Evolutionary conservation across 35 echinoderm and acorn worm species (phyloP).

Genomic region (Ophioderma brevispina): DNA sequence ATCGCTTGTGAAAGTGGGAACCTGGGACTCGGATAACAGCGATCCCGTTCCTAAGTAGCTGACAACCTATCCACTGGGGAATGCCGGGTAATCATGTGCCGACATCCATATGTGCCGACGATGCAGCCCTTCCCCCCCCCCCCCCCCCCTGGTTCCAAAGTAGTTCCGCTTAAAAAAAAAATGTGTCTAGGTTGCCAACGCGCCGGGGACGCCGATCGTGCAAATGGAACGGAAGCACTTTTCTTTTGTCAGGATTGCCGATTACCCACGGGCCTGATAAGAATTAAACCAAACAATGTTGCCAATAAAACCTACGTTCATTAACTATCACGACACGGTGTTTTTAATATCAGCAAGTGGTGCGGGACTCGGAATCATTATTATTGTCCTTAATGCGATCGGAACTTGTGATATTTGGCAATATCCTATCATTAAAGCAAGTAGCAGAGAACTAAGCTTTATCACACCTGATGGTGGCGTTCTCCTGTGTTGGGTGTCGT

Average conservation of each 20-base stretch:
- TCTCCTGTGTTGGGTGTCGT: slow-evolving; percentile 15
- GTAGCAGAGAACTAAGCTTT: slow-evolving; percentile 41
- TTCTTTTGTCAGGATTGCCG: background rate
- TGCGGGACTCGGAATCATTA: background rate
- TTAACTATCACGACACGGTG: background rate
- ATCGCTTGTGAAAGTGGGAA: background rate
- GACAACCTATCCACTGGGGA: background rate
- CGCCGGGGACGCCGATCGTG: background rate
- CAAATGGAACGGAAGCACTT: too few species aligned
- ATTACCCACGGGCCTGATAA: background rate
- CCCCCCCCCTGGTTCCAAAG: background rate
- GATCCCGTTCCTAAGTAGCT: background rate
- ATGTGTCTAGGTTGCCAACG: slow-evolving; percentile 15
- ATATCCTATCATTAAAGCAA: slow-evolving; percentile 40
- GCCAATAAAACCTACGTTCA: background rate
- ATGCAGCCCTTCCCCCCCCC: too few species aligned
- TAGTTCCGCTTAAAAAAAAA: slow-evolving; percentile 5
- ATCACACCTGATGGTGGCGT: slow-evolving; percentile 17
- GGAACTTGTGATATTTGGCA: background rate
- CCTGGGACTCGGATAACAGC: background rate
- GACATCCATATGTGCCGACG: background rate
- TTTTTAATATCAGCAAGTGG: background rate
- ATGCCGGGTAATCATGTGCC: background rate
- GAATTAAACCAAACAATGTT: background rate
- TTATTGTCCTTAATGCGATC: background rate